These are phyloP conservation scores for Neopipo cinnamomea DNA, from an alignment of 2,113 vertebrate genomes.

Conservation along the genomic window DNA sequence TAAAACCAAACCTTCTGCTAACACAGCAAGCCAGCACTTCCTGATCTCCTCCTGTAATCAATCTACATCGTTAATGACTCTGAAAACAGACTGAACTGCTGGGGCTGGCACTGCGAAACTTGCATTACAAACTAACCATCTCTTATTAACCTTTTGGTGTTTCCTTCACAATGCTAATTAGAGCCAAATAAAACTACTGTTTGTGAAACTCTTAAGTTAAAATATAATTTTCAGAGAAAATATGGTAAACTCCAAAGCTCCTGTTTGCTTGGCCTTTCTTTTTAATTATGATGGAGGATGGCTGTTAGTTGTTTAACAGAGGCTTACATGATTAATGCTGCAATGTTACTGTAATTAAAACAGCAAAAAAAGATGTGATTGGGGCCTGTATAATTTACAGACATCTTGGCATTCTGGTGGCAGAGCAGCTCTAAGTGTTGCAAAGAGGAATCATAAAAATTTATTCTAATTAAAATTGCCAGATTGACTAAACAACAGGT, in stretches of 20 bases:
- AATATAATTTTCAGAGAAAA: constrained; percentile 67
- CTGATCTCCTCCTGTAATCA: constrained; percentile 70
- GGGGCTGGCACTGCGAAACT: constrained; percentile 65
- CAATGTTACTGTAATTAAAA: constrained; percentile 66
- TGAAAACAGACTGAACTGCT: constrained; percentile 69
- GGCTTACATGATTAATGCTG: constrained; percentile 64
- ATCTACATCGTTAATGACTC: constrained; percentile 73
- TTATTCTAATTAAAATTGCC: constrained; percentile 71
- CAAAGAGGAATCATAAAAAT: constrained; percentile 52
- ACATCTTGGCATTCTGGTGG: constrained; percentile 35
- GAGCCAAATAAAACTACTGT: constrained; percentile 61
- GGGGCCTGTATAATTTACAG: constrained; percentile 54
- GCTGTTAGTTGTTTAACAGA: constrained; percentile 58
- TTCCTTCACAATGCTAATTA: constrained; percentile 68
- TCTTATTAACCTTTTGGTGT: constrained; percentile 75
- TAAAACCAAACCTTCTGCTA: constrained; percentile 68
- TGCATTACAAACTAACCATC: constrained; percentile 68
- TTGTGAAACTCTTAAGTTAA: constrained; percentile 58
- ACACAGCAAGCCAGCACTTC: constrained; percentile 61
- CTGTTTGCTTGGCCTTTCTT: constrained; percentile 52
- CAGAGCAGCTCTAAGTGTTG: constrained; percentile 35
- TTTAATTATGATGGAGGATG: constrained; percentile 66
- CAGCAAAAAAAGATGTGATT: constrained; percentile 53
- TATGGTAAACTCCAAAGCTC: constrained; percentile 36
- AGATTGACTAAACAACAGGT: constrained; percentile 67